Percentiles rank a stretch among this genome's conserved stretches.
Evolutionary conservation across 2,113 vertebrate species (phyloP).

Genomic region (sheep (Ovis aries)): ARS-UI_Ramb_v3.0 NC_056067.1:31962001-31962500

Average conservation of each 20-base stretch:
- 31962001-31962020: not conserved
- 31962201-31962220: not conserved
- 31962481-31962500: no score
- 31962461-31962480: no score
- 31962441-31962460: no score
- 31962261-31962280: not conserved
- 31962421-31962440: no score
- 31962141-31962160: not conserved
- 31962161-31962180: not conserved
- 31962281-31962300: not conserved
- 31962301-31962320: no score
- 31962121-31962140: not conserved
- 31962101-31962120: not conserved
- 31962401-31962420: no score
- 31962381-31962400: no score
- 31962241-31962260: not conserved
- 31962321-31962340: no score
- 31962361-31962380: no score
- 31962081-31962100: not conserved
- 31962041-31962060: not conserved
- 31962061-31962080: not conserved
- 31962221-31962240: not conserved
- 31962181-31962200: not conserved
- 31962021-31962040: not conserved
- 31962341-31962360: no score